Conservation (phyloP, 2,113 vertebrate genomes). For the Epinephelus fuscoguttatus region DNA sequence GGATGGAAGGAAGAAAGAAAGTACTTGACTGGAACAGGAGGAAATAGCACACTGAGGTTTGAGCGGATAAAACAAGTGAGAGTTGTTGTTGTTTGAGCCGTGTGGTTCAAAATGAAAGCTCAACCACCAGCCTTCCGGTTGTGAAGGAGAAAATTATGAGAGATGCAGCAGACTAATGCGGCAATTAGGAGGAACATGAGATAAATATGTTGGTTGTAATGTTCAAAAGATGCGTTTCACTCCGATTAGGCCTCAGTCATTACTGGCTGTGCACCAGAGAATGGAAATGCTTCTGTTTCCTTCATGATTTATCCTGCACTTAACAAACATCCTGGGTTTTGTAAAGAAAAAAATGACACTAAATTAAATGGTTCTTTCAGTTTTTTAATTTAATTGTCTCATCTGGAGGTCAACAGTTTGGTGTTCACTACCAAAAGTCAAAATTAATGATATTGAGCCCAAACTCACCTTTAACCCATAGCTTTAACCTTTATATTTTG, state of each 20-base stretch:
- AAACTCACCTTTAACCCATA: background rate
- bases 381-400: background rate
- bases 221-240: background rate
- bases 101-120: background rate
- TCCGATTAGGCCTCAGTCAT: background rate
- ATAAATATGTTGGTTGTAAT: constrained; percentile 17
- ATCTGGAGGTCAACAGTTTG: background rate
- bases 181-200: constrained; percentile 49
- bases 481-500: no score
- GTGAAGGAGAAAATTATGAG: background rate
- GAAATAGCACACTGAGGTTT: background rate
- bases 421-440: background rate
- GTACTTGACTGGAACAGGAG: background rate
- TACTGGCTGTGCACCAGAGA: background rate
- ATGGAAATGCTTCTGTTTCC: background rate
- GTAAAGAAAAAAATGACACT: background rate
- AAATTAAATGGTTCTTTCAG: background rate
- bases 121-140: constrained; percentile 1
- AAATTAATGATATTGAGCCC: background rate
- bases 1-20: no score
- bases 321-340: background rate
- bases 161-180: constrained; percentile 17
- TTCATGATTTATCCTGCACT: background rate
- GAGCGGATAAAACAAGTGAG: background rate
- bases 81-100: background rate